Percentiles rank a stretch among this genome's conserved stretches.
Conservation (phyloP, 2,797 vertebrate genomes). For the Etheostoma nigrum region DNA sequence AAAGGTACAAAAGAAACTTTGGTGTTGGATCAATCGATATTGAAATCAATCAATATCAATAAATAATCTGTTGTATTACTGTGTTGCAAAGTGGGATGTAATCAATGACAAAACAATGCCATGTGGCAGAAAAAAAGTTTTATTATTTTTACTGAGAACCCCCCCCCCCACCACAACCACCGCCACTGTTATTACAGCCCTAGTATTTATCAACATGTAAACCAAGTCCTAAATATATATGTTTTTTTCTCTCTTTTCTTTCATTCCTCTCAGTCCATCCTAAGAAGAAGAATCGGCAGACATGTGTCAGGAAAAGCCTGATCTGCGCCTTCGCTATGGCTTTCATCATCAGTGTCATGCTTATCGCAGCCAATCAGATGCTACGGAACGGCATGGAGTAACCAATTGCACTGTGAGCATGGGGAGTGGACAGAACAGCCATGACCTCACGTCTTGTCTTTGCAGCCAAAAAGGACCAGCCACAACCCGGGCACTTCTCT, state of each 20-base stretch:
- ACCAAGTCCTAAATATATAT: not conserved
- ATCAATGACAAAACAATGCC: too few species aligned
- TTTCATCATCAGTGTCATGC: slow-evolving; percentile 99
- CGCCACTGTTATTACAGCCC: too few species aligned
- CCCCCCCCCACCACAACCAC: too few species aligned
- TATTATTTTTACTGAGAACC: too few species aligned
- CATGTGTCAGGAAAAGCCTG: slow-evolving; percentile 98
- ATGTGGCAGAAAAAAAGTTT: too few species aligned
- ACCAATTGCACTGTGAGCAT: slow-evolving; percentile 86
- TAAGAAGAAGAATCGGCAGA: slow-evolving; percentile 92
- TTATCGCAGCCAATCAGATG: slow-evolving; percentile 99
- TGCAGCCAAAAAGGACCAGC: slow-evolving; percentile 80
- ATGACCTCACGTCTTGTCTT: slow-evolving; percentile 80
- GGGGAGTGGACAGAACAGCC: slow-evolving; percentile 74
- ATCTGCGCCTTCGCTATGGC: slow-evolving; percentile 99
- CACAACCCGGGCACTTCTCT: slow-evolving; percentile 78
- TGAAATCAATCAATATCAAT: too few species aligned
- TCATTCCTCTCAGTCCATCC: slow-evolving; percentile 79
- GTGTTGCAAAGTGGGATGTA: too few species aligned
- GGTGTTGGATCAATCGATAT: too few species aligned
- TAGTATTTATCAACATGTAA: not conserved
- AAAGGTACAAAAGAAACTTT: too few species aligned
- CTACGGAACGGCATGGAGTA: slow-evolving; percentile 99
- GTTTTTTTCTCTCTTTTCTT: slow-evolving; percentile 15
- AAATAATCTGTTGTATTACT: too few species aligned